These are phyloP conservation scores for Eilema griseolum DNA, from an alignment of 2,888 invertebrate species.

Conservation along the genomic window DNA sequence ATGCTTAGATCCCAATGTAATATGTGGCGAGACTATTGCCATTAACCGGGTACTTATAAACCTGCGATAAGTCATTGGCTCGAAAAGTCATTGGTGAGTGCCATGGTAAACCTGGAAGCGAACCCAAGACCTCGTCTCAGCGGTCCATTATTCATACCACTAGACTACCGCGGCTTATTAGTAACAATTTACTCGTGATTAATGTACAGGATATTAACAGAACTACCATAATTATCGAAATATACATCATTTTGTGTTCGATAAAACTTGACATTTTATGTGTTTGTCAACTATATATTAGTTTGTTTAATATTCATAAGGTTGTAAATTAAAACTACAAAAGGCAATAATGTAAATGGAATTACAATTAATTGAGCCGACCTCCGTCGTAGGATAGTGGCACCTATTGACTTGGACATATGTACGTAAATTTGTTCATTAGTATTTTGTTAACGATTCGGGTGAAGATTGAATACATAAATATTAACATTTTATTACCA, in stretches of 20 bases:
- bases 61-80: too few relatives aligned
- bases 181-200: conserved; percentile 24
- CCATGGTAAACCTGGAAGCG: too few relatives aligned
- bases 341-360: conserved; percentile 13
- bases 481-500: background rate
- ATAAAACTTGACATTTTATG: conserved; percentile 40
- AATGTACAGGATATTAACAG: conserved; percentile 14
- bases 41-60: too few relatives aligned
- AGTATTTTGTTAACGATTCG: conserved; percentile 7
- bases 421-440: conserved; percentile 12
- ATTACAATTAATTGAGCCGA: conserved; percentile 22
- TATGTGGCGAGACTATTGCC: too few relatives aligned
- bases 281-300: conserved; percentile 41
- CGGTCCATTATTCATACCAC: too few relatives aligned
- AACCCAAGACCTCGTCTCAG: too few relatives aligned
- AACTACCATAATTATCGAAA: conserved; percentile 36
- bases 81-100: too few relatives aligned
- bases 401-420: background rate
- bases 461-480: background rate
- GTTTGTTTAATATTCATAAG: conserved; percentile 45
- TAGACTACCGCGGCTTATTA: too few relatives aligned
- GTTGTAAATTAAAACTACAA: conserved; percentile 27
- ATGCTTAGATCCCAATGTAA: too few relatives aligned
- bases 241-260: conserved; percentile 29
- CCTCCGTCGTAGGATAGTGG: conserved; percentile 25